A percentile compares a stretch with the other conserved stretches of the same genome.
phyloP scores from a whole-genome alignment of 2,113 vertebrate species.

The Gavia stellata region DNA sequence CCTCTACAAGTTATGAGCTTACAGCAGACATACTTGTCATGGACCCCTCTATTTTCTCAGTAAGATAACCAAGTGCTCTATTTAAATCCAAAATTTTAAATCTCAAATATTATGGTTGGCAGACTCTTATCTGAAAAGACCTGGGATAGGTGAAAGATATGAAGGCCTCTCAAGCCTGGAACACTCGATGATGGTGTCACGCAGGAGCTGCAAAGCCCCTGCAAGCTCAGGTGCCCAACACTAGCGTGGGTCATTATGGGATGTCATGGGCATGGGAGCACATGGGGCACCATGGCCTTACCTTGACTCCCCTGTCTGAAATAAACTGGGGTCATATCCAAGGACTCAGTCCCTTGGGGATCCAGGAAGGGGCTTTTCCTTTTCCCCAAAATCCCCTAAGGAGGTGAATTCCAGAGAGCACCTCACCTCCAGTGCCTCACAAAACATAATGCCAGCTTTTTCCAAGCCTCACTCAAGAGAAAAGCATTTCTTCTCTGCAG shows the following conservation, averaged over 20 bases:
- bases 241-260: neutral
- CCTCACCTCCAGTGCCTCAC: neutral
- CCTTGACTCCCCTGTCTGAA: neutral
- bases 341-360: neutral
- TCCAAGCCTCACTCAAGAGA: neutral
- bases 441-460: neutral
- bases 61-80: neutral
- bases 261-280: neutral
- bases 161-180: neutral
- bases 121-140: neutral
- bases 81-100: neutral
- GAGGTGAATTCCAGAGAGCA: neutral
- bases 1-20: neutral
- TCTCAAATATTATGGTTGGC: neutral
- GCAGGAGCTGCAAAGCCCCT: neutral
- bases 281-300: accelerated
- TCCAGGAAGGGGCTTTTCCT: neutral
- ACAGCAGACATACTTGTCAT: neutral
- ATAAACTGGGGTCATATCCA: neutral
- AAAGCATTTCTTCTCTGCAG: neutral
- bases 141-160: neutral
- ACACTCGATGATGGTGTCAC: accelerated
- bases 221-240: neutral
- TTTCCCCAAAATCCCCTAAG: neutral
- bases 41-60: neutral